These are phyloP conservation scores for Epizoanthus illoricatus DNA, from an alignment of 92 coral and sea anemone species.

Conservation along the genomic window DNA sequence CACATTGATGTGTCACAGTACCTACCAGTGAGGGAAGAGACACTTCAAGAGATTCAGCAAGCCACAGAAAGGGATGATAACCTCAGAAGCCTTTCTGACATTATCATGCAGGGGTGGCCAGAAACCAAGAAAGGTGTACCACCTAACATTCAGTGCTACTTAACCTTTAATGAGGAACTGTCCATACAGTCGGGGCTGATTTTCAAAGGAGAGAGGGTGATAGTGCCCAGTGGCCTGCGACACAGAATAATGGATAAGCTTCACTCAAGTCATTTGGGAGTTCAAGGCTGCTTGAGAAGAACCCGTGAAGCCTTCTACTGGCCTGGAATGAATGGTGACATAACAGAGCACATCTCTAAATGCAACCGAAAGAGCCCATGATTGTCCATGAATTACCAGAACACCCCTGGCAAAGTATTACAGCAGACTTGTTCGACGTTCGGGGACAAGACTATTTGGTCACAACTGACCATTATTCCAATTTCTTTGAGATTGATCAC, in stretches of 20 bases:
- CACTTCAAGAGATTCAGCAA: constrained; percentile 8
- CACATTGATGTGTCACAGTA: constrained; percentile 7
- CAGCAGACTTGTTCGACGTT: constrained; percentile 41
- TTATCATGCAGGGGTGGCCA: constrained; percentile 23
- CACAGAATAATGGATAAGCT: constrained; percentile 2
- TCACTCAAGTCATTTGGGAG: too few relatives aligned
- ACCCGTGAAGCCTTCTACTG: too few relatives aligned
- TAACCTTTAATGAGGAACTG: constrained; percentile 33
- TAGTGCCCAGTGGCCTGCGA: constrained; percentile 38
- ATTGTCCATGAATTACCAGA: neutral
- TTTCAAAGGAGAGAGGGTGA: constrained; percentile 44
- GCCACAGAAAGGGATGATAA: neutral
- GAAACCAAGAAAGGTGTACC: constrained; percentile 14
- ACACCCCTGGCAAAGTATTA: constrained; percentile 41
- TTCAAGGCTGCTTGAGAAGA: too few relatives aligned
- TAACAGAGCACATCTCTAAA: too few relatives aligned
- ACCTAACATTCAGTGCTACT: neutral
- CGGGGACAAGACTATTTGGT: neutral
- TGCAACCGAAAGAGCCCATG: too few relatives aligned
- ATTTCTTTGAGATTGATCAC: constrained; percentile 12
- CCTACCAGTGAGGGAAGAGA: constrained; percentile 10
- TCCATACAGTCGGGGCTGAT: constrained; percentile 40
- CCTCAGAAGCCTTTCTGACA: neutral
- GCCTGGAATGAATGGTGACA: too few relatives aligned
- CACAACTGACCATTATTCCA: too few relatives aligned